Evolutionary conservation across 2,797 vertebrate genomes (phyloP).

Genomic region (Sardinella longiceps): DNA sequence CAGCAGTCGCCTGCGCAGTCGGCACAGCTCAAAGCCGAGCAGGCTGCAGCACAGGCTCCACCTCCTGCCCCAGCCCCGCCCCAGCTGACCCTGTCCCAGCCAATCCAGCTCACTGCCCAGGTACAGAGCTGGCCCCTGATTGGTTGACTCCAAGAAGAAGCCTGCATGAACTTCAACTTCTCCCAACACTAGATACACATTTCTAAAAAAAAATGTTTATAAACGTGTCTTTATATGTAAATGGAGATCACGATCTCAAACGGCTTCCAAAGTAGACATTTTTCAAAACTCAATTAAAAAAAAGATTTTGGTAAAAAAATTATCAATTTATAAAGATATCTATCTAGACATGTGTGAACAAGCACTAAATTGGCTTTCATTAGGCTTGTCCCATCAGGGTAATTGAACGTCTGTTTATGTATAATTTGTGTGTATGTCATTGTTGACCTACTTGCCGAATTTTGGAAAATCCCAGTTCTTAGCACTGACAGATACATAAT

Average conservation of each 20-base stretch:
- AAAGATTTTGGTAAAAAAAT: too few species aligned
- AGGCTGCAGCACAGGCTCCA: constrained; percentile 56
- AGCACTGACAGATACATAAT: too few species aligned
- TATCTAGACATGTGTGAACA: too few species aligned
- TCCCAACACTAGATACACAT: too few species aligned
- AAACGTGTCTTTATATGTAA: too few species aligned
- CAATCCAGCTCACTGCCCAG: constrained; percentile 93
- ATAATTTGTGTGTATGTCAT: background rate
- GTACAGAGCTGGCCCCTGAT: constrained; percentile 62
- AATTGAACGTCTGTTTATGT: background rate
- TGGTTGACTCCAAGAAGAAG: background rate
- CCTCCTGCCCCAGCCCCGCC: constrained; percentile 65
- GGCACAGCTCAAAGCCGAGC: constrained; percentile 59
- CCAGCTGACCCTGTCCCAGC: constrained; percentile 85
- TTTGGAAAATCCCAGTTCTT: too few species aligned
- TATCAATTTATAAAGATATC: too few species aligned
- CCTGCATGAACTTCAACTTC: background rate
- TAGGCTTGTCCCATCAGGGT: background rate
- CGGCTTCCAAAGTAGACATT: too few species aligned
- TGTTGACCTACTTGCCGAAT: background rate
- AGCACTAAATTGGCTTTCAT: background rate
- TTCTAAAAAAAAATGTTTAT: too few species aligned
- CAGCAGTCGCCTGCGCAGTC: constrained; percentile 42
- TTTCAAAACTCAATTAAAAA: too few species aligned
- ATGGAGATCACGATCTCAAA: too few species aligned